A percentile compares a stretch with the other conserved stretches of the same genome.
phyloP scores from a whole-genome alignment of 1,140 invertebrate genomes.

The Adoxophyes honmai region DNA sequence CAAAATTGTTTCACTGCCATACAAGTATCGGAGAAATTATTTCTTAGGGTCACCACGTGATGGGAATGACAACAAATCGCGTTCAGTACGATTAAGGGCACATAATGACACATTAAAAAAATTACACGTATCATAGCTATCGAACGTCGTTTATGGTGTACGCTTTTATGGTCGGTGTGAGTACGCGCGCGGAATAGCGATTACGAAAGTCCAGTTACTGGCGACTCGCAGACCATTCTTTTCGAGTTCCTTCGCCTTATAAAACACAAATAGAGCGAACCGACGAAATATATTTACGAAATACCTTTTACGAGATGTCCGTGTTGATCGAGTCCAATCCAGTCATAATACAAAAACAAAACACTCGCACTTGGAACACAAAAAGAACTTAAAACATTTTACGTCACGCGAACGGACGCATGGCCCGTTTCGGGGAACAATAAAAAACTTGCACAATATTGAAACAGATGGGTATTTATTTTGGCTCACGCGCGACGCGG shows the following conservation, averaged over 20 bases:
- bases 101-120: slow-evolving; percentile 3
- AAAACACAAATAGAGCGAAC: slow-evolving; percentile 17
- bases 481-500: slow-evolving; percentile 58
- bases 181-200: slow-evolving; percentile 65
- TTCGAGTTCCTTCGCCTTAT: slow-evolving; percentile 8
- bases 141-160: slow-evolving; percentile 44
- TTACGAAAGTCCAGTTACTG: slow-evolving; percentile 72
- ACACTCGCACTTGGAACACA: slow-evolving; percentile 59
- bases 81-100: too few relatives aligned
- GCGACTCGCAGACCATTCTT: slow-evolving; percentile 27
- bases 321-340: slow-evolving; percentile 64
- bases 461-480: slow-evolving; percentile 71
- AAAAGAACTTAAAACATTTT: slow-evolving; percentile 35
- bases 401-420: slow-evolving; percentile 39
- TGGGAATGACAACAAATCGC: background rate
- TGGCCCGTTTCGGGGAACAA: slow-evolving; percentile 42
- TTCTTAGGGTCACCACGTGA: background rate
- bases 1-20: slow-evolving; percentile 4
- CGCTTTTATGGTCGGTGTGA: slow-evolving; percentile 55
- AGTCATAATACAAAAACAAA: slow-evolving; percentile 67
- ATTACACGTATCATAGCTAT: slow-evolving; percentile 47
- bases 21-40: slow-evolving; percentile 2
- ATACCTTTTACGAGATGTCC: slow-evolving; percentile 60
- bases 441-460: slow-evolving; percentile 69
- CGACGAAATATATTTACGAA: slow-evolving; percentile 33